These are phyloP conservation scores for Semicossyphus pulcher DNA, from an alignment of 2,113 vertebrate species.

Conservation along the genomic window DNA sequence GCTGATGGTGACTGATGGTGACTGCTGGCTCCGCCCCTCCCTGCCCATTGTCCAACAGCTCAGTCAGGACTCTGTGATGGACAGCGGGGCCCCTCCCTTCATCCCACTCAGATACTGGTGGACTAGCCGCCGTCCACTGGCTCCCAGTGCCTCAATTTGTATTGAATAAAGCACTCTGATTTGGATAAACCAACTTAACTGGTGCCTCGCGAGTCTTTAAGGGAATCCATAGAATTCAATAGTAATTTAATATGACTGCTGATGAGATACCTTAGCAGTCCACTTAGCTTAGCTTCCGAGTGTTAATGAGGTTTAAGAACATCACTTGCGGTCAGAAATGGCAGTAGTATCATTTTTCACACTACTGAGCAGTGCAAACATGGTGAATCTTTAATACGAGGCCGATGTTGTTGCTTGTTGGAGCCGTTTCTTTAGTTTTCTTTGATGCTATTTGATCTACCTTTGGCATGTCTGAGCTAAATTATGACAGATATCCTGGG, in stretches of 20 bases:
- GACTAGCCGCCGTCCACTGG: not conserved
- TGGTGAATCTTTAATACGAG: too few relatives aligned
- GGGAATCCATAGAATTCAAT: not conserved
- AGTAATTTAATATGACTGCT: not conserved
- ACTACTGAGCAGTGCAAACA: not conserved
- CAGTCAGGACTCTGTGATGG: slow-evolving; percentile 54
- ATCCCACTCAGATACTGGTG: slow-evolving; percentile 22
- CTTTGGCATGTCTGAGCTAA: too few relatives aligned
- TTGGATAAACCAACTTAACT: slow-evolving; percentile 4
- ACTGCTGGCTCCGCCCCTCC: slow-evolving; percentile 66
- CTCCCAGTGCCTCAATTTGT: not conserved
- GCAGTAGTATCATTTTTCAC: not conserved
- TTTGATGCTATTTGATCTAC: too few relatives aligned
- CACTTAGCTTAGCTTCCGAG: not conserved
- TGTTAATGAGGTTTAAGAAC: slow-evolving; percentile 16
- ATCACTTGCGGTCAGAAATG: slow-evolving; percentile 8
- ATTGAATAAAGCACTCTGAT: not conserved
- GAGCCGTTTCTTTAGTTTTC: too few relatives aligned
- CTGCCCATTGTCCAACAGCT: slow-evolving; percentile 65
- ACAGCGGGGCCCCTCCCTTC: slow-evolving; percentile 58
- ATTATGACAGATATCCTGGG: too few relatives aligned
- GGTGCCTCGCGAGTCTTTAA: not conserved
- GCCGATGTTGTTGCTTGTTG: too few relatives aligned
- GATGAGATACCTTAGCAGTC: slow-evolving; percentile 2
- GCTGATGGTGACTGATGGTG: slow-evolving; percentile 75